A percentile compares a stretch with the other conserved stretches of the same genome.
phyloP scores from a whole-genome alignment of 2,797 vertebrate species.

The Sphenodon punctatus region DNA sequence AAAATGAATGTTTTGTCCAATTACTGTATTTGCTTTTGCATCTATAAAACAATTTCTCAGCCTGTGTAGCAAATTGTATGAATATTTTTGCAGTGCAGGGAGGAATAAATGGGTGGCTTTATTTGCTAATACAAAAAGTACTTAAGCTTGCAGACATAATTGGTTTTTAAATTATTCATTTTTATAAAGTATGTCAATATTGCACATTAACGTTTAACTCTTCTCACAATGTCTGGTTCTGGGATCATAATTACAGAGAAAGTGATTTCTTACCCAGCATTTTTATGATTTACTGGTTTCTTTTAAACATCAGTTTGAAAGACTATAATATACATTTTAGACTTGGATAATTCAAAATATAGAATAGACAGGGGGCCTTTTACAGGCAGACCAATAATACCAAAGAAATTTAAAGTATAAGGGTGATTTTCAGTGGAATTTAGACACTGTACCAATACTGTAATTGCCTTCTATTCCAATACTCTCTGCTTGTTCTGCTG shows the following conservation, averaged over 20 bases:
- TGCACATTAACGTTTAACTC: background rate
- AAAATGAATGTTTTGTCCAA: constrained; percentile 42
- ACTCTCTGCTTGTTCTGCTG: background rate
- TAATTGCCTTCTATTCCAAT: background rate
- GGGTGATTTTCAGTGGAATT: background rate
- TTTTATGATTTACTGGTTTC: no score
- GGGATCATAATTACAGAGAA: no score
- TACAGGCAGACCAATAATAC: background rate
- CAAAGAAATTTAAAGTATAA: background rate
- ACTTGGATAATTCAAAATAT: background rate
- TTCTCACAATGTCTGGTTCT: background rate
- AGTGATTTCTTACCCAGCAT: no score
- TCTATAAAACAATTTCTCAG: constrained; percentile 4
- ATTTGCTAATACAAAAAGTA: background rate
- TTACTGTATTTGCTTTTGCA: constrained; percentile 21
- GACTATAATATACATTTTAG: background rate
- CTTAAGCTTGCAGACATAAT: background rate
- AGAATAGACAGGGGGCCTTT: background rate
- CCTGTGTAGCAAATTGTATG: background rate
- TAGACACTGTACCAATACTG: background rate
- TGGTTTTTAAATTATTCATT: background rate
- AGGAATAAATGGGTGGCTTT: background rate
- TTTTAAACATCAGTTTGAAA: background rate
- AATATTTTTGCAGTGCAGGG: background rate
- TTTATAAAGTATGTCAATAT: background rate